Evolutionary conservation across 2,113 vertebrate species (phyloP), one percentile per base, ranked within the genome.

Genomic region (Heterotilapia buettikoferi): DNA sequence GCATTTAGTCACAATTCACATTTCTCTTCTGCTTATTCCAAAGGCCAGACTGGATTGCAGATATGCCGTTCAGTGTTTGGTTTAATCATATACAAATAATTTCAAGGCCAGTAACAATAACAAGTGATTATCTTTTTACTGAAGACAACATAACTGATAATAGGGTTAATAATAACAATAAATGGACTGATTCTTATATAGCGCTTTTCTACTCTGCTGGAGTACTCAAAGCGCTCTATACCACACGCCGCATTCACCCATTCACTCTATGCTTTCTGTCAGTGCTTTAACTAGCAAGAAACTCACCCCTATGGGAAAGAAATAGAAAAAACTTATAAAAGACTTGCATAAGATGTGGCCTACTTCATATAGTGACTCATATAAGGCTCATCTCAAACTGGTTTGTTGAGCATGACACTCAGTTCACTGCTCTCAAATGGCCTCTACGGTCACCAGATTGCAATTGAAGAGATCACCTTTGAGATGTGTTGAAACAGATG

Each of bases 251-350:
- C 53, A 54, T 54, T 54, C 53, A 54, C n/a, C 53, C 1, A 24
- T 54, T n/a, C 53, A 12, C n/a, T 54, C 3, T 0, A 21, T 54
- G 52, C 1, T 54, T 12, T 54, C 21, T 21, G 52, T 54, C 3
- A 54, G 21, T n/a, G 52, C 0, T 54, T 54, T 54, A 54, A 21
- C n/a, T 54, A 26, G 26, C 26, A 26, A 26, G 26, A 26, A 26
- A 3, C 3, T 26, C 24, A 24, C 24, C 24, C 24, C 24, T 24
- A 24, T 24, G 24, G 24, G 3, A 24, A 24, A 24, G 24, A 24
- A 24, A 24, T 24, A 24, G 24, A 24, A 24, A 24, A 24, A 24
- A 24, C 24, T 24, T 24, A 24, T 24, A 24, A 24, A 24, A 24
- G 24, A 24, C 24, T 24, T 24, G 24, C 24, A 24, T 24, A 24